These are phyloP conservation scores for Epinotia nisella DNA, from an alignment of 2,888 invertebrate genomes.

Conservation along the genomic window DNA sequence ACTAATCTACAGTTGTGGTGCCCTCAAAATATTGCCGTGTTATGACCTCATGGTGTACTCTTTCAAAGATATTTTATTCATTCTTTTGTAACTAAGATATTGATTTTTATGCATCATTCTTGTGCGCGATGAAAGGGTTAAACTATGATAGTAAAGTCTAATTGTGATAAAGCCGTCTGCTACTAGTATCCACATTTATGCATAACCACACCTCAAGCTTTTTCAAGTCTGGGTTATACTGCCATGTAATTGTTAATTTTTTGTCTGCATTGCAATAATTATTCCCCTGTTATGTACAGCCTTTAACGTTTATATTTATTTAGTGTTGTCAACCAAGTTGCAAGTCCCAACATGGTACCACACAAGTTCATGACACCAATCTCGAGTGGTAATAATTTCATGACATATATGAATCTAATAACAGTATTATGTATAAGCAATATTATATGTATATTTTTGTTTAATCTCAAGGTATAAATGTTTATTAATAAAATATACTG, in stretches of 20 bases:
- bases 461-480: slow-evolving; percentile 76
- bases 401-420: slow-evolving; percentile 67
- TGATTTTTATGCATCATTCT: neutral
- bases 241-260: slow-evolving; percentile 35
- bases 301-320: slow-evolving; percentile 31
- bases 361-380: slow-evolving; percentile 53
- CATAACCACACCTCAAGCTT: neutral
- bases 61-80: neutral
- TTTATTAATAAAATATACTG: slow-evolving; percentile 83
- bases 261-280: slow-evolving; percentile 40
- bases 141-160: neutral
- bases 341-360: slow-evolving; percentile 24
- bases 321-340: slow-evolving; percentile 30
- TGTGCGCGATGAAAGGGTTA: neutral
- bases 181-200: neutral
- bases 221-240: slow-evolving; percentile 25
- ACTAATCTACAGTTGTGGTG: neutral
- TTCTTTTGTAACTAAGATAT: neutral
- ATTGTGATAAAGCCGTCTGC: neutral
- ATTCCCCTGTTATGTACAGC: neutral
- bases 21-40: neutral
- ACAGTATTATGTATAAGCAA: slow-evolving; percentile 81
- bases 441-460: slow-evolving; percentile 72
- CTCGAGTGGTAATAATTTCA: slow-evolving; percentile 55
- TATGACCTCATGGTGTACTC: neutral